These are phyloP conservation scores for Orthosia gothica DNA, from an alignment of 2,888 invertebrate genomes.

Conservation along the genomic window DNA sequence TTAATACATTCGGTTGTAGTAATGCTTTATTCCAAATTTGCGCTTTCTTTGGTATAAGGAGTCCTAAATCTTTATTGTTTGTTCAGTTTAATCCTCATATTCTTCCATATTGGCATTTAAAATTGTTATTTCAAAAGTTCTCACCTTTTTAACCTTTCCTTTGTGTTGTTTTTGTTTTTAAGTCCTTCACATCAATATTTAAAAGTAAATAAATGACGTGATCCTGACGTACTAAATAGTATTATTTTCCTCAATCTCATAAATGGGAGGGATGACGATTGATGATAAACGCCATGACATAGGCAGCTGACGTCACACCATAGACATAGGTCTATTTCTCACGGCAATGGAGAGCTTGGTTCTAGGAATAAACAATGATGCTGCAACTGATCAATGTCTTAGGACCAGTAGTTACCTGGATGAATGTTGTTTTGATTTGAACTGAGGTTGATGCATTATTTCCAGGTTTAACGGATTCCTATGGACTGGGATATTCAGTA, in stretches of 20 bases:
- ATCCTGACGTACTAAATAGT: background rate
- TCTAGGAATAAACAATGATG: slow-evolving; percentile 55
- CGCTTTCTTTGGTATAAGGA: background rate
- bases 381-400: slow-evolving; percentile 38
- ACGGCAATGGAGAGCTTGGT: slow-evolving; percentile 31
- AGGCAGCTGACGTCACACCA: slow-evolving; percentile 38
- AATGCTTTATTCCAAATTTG: background rate
- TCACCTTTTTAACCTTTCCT: no score
- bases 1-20: no score
- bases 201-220: background rate
- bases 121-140: slow-evolving; percentile 2
- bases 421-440: slow-evolving; percentile 22
- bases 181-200: background rate
- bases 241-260: slow-evolving; percentile 50
- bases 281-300: slow-evolving; percentile 10
- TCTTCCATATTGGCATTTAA: background rate
- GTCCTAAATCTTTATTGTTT: background rate
- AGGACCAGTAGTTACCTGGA: background rate
- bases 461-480: background rate
- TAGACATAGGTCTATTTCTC: slow-evolving; percentile 29
- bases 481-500: background rate
- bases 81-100: background rate
- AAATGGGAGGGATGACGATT: slow-evolving; percentile 39
- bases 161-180: background rate
- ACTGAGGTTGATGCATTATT: slow-evolving; percentile 4